Percentiles rank a stretch among this genome's conserved stretches.
Conservation (phyloP, 2,113 vertebrate genomes). For the Heterotilapia buettikoferi region DNA sequence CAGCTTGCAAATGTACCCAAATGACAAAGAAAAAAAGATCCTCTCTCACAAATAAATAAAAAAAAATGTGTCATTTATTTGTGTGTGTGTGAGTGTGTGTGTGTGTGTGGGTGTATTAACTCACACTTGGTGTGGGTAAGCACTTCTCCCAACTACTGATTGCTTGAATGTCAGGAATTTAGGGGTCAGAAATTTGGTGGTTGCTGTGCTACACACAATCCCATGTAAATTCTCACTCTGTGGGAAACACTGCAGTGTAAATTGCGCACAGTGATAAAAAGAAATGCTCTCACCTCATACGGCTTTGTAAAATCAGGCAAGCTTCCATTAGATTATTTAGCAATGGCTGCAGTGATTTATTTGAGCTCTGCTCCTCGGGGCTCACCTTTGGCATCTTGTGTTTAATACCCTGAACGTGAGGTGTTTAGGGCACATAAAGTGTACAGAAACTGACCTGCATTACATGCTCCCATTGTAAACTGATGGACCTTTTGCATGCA, state of each 20-base stretch:
- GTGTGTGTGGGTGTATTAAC: neutral
- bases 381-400: neutral
- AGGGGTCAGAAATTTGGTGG: neutral
- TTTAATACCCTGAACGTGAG: neutral
- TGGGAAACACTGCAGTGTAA: neutral
- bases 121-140: neutral
- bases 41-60: neutral
- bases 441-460: neutral
- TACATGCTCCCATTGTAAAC: neutral
- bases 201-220: neutral
- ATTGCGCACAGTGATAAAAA: neutral
- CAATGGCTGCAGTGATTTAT: neutral
- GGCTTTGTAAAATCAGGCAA: neutral
- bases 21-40: neutral
- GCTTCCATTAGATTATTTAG: neutral
- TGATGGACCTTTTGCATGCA: neutral
- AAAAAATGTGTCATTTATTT: neutral
- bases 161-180: neutral
- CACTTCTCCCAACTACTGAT: neutral
- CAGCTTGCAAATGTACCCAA: neutral
- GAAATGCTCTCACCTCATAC: neutral
- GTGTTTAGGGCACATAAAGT: neutral
- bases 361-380: neutral
- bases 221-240: neutral
- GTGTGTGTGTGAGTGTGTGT: neutral